Base-by-base conservation (phyloP, 1,140 invertebrate species). In the Papilio glaucus region DNA sequence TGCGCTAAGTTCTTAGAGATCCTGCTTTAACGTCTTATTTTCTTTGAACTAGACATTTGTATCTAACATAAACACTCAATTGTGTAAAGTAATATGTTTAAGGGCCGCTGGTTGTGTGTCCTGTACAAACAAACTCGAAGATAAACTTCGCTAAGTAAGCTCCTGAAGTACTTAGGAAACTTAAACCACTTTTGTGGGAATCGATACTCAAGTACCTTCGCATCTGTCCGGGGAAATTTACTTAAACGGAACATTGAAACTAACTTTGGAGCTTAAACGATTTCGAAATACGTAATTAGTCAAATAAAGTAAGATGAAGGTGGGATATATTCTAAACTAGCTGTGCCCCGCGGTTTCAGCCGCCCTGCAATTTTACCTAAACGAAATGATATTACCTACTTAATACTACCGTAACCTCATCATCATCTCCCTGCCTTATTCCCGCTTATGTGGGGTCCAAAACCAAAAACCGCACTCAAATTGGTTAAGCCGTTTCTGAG, bases 101-200 rank as follows among this genome's bases (percentile, higher is more conserved):
- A 18, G 29, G 61, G n/a, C 33, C 15, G 5, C 13, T 62, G 15
- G 33, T 63, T 63, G 29, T 63, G 62, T 63, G 29, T 63, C 62
- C 29, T 63, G 62, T 39, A 39, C 62, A 63, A 63, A 63, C 62
- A 38, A 63, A 21, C 62, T 21, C 62, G 10, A 63, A 63, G 62
- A 63, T 63, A 63, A 63, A 63, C 62, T 63, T 38, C 37, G 4
- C 26, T 63, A 21, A 63, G 62, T 63, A 63, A 63, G 33, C 62
- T 63, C n/a, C 62, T 63, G 62, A 38, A 63, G 62, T 63, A 21
- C 38, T 63, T 63, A 63, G 39, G 62, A 39, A 63, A 63, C 62
- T 63, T 39, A 38, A 63, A 63, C 62, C 62, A 63, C 62, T 63
- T 63, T 63, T 57, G 49, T 57, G 49, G 21, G 49, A 57, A 57